Conservation (phyloP, 2,797 vertebrate genomes). For the Gastrophryne carolinensis region DNA sequence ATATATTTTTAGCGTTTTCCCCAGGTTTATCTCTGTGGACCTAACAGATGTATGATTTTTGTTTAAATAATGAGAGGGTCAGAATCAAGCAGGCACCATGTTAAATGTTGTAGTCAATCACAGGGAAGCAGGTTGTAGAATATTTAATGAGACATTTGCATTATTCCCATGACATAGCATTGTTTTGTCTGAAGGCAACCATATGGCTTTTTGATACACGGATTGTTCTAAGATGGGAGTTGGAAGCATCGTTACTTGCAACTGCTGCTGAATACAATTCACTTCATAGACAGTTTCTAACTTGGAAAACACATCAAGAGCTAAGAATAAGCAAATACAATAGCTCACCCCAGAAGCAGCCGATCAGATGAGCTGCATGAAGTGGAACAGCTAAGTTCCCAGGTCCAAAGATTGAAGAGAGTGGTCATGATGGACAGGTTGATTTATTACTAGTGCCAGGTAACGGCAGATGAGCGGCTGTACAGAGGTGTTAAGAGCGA, state of each 20-base stretch:
- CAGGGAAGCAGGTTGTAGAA: constrained; percentile 39
- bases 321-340: too few species aligned
- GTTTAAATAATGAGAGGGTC: constrained; percentile 33
- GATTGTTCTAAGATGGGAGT: constrained; percentile 9
- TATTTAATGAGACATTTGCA: constrained; percentile 42
- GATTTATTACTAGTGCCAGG: too few species aligned
- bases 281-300: neutral
- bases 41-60: constrained; percentile 42
- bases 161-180: constrained; percentile 32
- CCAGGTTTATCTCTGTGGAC: constrained; percentile 22
- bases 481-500: too few species aligned
- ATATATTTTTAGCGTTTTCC: constrained; percentile 25
- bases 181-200: constrained; percentile 39
- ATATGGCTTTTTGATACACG: constrained; percentile 28
- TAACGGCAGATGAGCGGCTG: too few species aligned
- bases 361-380: too few species aligned
- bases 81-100: constrained; percentile 27
- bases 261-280: constrained; percentile 10
- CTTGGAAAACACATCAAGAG: too few species aligned
- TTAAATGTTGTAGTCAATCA: constrained; percentile 43
- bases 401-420: too few species aligned
- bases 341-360: too few species aligned
- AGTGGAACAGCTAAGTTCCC: too few species aligned
- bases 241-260: constrained; percentile 6
- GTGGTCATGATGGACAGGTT: too few species aligned